Evolutionary conservation across 1,140 invertebrate species (phyloP), one percentile per base, ranked within the genome.

Genomic region (Musca domestica): DNA sequence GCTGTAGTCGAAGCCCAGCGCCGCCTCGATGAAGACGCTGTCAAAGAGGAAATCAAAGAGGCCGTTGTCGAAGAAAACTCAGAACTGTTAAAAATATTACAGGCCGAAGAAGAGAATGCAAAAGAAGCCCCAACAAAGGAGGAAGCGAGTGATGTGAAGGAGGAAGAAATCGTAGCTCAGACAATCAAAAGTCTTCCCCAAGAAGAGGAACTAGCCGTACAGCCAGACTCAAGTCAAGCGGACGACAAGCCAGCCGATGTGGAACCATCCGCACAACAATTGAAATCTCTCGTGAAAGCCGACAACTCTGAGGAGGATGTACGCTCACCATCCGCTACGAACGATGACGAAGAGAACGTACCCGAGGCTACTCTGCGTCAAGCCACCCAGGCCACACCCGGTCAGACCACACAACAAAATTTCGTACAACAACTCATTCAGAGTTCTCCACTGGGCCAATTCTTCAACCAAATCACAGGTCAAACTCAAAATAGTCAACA

Each of bases 391-490:
- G 77, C 77, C 49, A 79, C 77, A 15, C 76, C 77, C 67, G 76
- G 76, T 0, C 77, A 76, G 54, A 41, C 70, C 15, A 80, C 77
- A 0, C 77, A 79, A 54, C 74, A 74, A 25, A 80, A 80, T 70
- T 80, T 80, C 65, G 74, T 80, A 9, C 77, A 80, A 69, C 77
- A 80, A 5, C 61, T 80, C 10, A 80, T 80, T 61, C 77, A 80
- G 66, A 80, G 78, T 19, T 80, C 77, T 0, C 77, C 77, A 1
- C 72, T 80, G n/a, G 77, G 77, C 3, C 72, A 74, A 19, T 78
- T 80, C 25, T 68, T 80, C 4, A 80, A 76, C 58, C 77, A 80
- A 68, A 73, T 80, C 64, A 74, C 76, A 15, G 71, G 73, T 0
- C 67, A 74, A 9, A 63, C 69, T 0, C 12, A 69, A 0, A 23